Evolutionary conservation across 2,797 vertebrate genomes (phyloP).

Genomic region (Rhinogobio ventralis): DNA sequence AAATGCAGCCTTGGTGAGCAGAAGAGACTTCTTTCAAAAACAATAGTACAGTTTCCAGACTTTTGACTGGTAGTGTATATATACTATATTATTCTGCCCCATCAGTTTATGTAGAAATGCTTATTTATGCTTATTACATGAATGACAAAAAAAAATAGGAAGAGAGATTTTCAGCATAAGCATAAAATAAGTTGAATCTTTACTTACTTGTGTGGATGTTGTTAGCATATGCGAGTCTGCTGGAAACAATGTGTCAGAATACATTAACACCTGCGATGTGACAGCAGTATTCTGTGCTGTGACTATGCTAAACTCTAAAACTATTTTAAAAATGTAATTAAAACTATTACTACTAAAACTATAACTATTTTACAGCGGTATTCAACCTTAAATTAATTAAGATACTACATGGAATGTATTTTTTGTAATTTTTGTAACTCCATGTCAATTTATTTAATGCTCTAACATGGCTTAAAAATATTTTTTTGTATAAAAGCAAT

Average conservation of each 20-base stretch:
- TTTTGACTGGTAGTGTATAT: no score
- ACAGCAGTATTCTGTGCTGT: neutral
- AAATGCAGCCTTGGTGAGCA: no score
- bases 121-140: neutral
- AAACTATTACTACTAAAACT: neutral
- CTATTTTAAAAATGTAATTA: neutral
- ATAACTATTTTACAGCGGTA: neutral
- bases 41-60: no score
- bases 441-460: neutral
- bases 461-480: no score
- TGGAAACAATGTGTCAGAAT: slow-evolving; percentile 16
- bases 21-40: no score
- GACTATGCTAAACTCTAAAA: neutral
- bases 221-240: slow-evolving; percentile 1
- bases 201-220: neutral
- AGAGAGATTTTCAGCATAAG: neutral
- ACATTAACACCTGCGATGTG: neutral
- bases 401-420: slow-evolving; percentile 1
- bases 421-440: neutral
- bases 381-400: neutral
- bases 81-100: neutral
- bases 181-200: neutral
- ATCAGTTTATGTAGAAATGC: neutral
- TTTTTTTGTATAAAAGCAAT: neutral
- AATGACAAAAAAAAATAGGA: neutral